These are phyloP conservation scores for Hemistola chrysoprasaria DNA, from an alignment of 2,888 invertebrate species.

Conservation along the genomic window DNA sequence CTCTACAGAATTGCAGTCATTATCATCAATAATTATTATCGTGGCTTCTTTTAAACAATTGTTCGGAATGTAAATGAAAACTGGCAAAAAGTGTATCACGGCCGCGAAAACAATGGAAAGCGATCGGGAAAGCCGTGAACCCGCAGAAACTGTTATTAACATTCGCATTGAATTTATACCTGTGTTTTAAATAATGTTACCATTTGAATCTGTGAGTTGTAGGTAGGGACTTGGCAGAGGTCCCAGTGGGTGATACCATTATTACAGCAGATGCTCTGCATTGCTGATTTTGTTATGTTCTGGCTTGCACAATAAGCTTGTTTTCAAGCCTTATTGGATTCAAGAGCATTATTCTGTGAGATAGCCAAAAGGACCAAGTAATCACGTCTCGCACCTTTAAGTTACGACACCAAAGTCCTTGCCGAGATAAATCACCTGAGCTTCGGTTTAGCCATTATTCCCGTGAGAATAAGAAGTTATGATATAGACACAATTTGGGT, in stretches of 20 bases:
- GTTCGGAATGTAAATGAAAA: slow-evolving; percentile 20
- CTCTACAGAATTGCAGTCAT: not conserved
- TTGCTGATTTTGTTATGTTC: too few relatives aligned
- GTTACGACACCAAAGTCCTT: too few relatives aligned
- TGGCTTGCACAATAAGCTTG: too few relatives aligned
- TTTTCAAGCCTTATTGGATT: too few relatives aligned
- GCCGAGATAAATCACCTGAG: too few relatives aligned
- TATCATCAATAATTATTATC: not conserved
- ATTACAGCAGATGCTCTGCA: slow-evolving; percentile 2
- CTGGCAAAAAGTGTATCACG: slow-evolving; percentile 23
- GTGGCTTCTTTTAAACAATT: slow-evolving; percentile 12
- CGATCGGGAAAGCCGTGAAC: slow-evolving; percentile 41
- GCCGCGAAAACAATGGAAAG: slow-evolving; percentile 34
- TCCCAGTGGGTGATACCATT: slow-evolving; percentile 1
- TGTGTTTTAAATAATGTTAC: slow-evolving; percentile 19
- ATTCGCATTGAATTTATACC: slow-evolving; percentile 30
- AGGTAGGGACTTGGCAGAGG: slow-evolving; percentile 3
- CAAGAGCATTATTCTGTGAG: too few relatives aligned
- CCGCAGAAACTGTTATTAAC: slow-evolving; percentile 32
- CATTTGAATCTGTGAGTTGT: not conserved
- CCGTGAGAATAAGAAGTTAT: too few relatives aligned
- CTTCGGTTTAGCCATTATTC: too few relatives aligned
- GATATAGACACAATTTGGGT: too few relatives aligned
- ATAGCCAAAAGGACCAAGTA: too few relatives aligned
- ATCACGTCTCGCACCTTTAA: too few relatives aligned